Percentiles rank a stretch among this genome's conserved stretches.
phyloP scores from a whole-genome alignment of 1,140 invertebrate genomes.

The Zaprionus camerounensis region DNA sequence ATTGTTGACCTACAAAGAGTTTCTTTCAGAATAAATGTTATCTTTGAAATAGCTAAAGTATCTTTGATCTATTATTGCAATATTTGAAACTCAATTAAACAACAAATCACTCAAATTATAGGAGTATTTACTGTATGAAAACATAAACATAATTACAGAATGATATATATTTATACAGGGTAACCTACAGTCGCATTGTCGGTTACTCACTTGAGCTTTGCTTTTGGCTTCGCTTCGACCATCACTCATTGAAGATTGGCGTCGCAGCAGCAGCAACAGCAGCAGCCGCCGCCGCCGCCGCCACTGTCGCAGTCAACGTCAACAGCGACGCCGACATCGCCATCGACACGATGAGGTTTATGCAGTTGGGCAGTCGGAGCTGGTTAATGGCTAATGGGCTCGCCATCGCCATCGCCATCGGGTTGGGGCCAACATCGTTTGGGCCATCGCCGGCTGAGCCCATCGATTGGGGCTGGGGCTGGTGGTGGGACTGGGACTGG shows the following conservation, averaged over 20 bases:
- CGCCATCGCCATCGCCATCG: slow-evolving; percentile 1
- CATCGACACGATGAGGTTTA: slow-evolving; percentile 35
- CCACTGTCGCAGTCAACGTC: slow-evolving; percentile 29
- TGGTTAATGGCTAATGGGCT: slow-evolving; percentile 37
- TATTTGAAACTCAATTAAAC: slow-evolving; percentile 11
- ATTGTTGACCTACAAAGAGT: background rate
- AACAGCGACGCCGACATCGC: slow-evolving; percentile 33
- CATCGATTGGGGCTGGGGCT: slow-evolving; percentile 10
- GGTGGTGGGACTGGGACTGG: background rate
- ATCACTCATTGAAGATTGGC: slow-evolving; percentile 66
- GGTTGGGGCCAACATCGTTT: slow-evolving; percentile 11
- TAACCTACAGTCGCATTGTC: background rate
- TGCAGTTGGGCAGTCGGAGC: slow-evolving; percentile 43
- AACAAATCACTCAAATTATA: too few relatives aligned
- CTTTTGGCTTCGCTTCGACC: slow-evolving; percentile 48
- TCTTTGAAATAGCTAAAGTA: background rate
- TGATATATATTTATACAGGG: background rate
- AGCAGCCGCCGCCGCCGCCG: slow-evolving; percentile 55
- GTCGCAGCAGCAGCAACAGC: slow-evolving; percentile 47
- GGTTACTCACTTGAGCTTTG: slow-evolving; percentile 3
- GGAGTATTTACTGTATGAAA: too few relatives aligned
- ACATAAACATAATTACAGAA: too few relatives aligned
- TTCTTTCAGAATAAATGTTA: background rate
- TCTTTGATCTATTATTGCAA: background rate
- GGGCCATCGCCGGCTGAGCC: slow-evolving; percentile 28